Conservation (phyloP, 1,140 invertebrate genomes). For the Parapsyche elsis region DNA sequence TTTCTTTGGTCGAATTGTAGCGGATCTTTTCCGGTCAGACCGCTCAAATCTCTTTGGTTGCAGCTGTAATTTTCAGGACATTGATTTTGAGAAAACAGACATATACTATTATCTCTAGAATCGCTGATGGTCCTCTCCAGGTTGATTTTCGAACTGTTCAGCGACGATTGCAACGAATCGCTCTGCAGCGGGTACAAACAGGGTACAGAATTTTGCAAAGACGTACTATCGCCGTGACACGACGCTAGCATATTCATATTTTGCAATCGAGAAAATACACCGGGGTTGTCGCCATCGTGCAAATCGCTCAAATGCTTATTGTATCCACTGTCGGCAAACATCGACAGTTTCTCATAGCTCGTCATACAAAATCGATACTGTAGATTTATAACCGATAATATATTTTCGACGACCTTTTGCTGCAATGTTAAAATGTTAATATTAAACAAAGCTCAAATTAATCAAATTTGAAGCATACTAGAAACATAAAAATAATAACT, state of each 20-base stretch:
- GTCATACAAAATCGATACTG: constrained; percentile 37
- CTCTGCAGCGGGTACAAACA: background rate
- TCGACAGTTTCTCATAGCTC: background rate
- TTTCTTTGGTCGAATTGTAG: background rate
- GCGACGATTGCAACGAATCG: background rate
- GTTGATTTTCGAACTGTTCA: background rate
- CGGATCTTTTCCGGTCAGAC: background rate
- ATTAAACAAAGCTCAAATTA: too few species aligned
- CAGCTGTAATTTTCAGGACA: background rate
- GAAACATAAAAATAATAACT: constrained; percentile 11
- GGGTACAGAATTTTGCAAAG: background rate
- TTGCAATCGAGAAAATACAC: background rate
- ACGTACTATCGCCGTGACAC: background rate
- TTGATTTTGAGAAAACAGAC: background rate
- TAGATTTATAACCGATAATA: constrained; percentile 30
- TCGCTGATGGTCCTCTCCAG: background rate
- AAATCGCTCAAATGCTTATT: background rate
- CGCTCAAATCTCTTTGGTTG: background rate
- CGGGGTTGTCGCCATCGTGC: background rate
- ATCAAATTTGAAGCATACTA: background rate
- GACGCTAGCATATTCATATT: background rate
- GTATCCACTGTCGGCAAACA: background rate
- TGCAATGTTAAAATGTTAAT: constrained; percentile 17
- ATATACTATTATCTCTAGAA: background rate
- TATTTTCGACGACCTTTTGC: constrained; percentile 30